phyloP scores from a whole-genome alignment of 2,113 vertebrate species.

The Peromyscus californicus region DNA sequence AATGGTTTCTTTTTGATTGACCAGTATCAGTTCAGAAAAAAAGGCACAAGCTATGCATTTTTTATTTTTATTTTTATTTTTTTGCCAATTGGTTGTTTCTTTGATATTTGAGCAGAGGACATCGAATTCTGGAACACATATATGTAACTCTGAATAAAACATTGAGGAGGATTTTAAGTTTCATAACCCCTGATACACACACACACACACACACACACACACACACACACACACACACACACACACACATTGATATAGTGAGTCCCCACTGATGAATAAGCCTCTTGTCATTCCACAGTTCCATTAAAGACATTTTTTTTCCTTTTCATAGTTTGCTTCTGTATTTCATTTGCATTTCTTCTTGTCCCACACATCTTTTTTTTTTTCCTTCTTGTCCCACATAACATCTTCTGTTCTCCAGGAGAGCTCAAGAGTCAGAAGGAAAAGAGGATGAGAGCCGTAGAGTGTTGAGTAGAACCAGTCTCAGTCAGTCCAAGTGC shows the following conservation, averaged over 20 bases:
- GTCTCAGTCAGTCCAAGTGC: neutral
- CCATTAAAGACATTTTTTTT: constrained; percentile 33
- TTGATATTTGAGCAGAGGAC: constrained; percentile 46
- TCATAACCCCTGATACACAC: constrained; percentile 51
- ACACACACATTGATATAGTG: neutral
- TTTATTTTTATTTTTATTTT: neutral
- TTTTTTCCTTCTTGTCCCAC: constrained; percentile 31
- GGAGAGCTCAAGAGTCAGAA: constrained; percentile 48
- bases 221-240: neutral
- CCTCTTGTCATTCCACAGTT: constrained; percentile 54
- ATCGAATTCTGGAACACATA: constrained; percentile 51
- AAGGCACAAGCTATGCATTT: neutral
- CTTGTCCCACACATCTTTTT: constrained; percentile 24
- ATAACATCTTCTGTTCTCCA: neutral
- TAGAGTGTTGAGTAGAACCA: neutral
- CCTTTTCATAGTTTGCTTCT: constrained; percentile 67
- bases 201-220: too few relatives aligned
- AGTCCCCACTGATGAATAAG: constrained; percentile 73
- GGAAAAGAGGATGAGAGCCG: neutral
- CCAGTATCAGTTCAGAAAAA: neutral
- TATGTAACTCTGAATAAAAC: constrained; percentile 43
- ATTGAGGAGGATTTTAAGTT: constrained; percentile 51
- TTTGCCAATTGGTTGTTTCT: constrained; percentile 24
- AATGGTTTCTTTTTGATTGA: constrained; percentile 31
- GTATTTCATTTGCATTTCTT: constrained; percentile 52